A percentile compares a stretch with the other conserved stretches of the same genome.
Evolutionary conservation across 2,888 invertebrate genomes (phyloP).

Genomic region (Euzetes globulus): DNA sequence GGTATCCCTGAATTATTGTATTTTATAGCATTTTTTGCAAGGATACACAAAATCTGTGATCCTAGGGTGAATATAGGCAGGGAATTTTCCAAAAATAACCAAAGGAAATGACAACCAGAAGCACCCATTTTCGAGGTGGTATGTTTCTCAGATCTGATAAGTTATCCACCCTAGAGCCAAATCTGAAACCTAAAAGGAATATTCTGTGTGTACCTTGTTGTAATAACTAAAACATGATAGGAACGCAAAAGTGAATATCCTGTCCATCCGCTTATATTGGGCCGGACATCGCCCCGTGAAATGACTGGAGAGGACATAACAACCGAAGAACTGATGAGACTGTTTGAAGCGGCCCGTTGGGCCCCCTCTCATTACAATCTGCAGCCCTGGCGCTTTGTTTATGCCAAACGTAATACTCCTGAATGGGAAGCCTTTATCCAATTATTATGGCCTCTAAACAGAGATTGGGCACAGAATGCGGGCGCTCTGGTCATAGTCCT

Average conservation of each 20-base stretch:
- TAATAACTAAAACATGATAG: too few species aligned
- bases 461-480: slow-evolving; percentile 19
- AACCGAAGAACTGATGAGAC: neutral
- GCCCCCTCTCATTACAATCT: slow-evolving; percentile 26
- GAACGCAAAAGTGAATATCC: neutral
- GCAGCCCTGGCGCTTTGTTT: slow-evolving; percentile 29
- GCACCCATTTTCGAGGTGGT: too few species aligned
- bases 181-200: too few species aligned
- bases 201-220: too few species aligned
- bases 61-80: too few species aligned
- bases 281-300: neutral
- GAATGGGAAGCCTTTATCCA: slow-evolving; percentile 11
- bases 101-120: too few species aligned
- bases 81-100: too few species aligned
- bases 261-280: slow-evolving; percentile 29
- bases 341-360: slow-evolving; percentile 34
- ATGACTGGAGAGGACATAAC: slow-evolving; percentile 18
- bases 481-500: slow-evolving; percentile 22
- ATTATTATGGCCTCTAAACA: neutral
- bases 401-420: slow-evolving; percentile 12
- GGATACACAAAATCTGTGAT: too few species aligned
- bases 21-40: too few species aligned
- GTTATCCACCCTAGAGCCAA: too few species aligned
- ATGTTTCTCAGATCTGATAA: too few species aligned
- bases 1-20: too few species aligned